Conservation (phyloP, 2,113 vertebrate species). For the Zosterops borbonicus region DNA sequence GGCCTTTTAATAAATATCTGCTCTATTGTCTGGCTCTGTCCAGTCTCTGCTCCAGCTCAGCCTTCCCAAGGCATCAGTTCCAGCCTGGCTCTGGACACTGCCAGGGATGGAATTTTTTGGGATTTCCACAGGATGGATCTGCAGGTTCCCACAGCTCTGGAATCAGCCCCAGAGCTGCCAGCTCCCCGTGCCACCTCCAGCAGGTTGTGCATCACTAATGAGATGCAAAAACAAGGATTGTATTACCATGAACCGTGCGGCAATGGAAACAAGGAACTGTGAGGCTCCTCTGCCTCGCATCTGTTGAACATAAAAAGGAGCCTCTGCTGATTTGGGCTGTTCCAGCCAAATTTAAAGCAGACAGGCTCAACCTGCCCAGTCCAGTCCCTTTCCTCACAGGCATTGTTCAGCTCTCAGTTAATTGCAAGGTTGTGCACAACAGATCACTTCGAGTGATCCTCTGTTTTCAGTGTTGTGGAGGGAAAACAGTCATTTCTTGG, state of each 20-base stretch:
- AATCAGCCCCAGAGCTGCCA: neutral
- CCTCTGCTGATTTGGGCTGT: neutral
- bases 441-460: neutral
- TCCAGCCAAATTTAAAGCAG: neutral
- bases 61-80: neutral
- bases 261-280: neutral
- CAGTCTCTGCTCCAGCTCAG: no score
- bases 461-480: neutral
- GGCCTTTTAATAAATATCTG: no score
- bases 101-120: neutral
- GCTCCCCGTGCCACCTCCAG: neutral
- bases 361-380: neutral
- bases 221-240: neutral
- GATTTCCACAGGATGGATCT: fast-evolving
- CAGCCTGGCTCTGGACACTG: neutral
- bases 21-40: neutral
- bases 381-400: neutral
- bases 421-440: conserved; percentile 30
- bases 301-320: neutral
- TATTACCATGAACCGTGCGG: neutral
- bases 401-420: neutral
- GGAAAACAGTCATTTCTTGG: conserved; percentile 37
- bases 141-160: neutral
- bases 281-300: neutral
- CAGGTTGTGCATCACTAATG: neutral